Evolutionary conservation across 2,797 vertebrate genomes (phyloP).

Genomic region (Amniataba percoides): DNA sequence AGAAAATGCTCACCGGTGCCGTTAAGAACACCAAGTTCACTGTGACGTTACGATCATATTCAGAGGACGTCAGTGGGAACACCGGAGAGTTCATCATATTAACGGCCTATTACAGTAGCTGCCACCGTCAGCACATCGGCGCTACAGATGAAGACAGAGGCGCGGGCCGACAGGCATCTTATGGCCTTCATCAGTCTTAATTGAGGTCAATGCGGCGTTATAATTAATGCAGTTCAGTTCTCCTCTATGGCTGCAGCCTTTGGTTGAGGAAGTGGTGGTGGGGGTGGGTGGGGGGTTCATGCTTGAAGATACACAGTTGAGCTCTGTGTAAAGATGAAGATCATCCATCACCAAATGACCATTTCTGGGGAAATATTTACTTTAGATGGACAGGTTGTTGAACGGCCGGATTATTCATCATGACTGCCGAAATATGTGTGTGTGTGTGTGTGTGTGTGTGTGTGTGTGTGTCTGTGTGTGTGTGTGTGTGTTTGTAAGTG

Average conservation of each 20-base stretch:
- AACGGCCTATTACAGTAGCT: slow-evolving; percentile 44
- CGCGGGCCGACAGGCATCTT: slow-evolving; percentile 50
- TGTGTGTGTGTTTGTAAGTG: neutral
- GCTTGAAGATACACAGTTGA: neutral
- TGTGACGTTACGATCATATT: slow-evolving; percentile 3
- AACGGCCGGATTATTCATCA: neutral
- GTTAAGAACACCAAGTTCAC: neutral
- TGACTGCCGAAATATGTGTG: neutral
- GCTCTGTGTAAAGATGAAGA: neutral
- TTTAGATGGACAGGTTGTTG: slow-evolving; percentile 4
- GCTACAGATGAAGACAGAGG: slow-evolving; percentile 48
- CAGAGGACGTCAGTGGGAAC: slow-evolving; percentile 33
- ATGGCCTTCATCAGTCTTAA: slow-evolving; percentile 76
- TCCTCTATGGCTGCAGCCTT: slow-evolving; percentile 21
- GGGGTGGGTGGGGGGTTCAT: slow-evolving; percentile 5
- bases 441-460: neutral
- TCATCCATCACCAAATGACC: slow-evolving; percentile 7
- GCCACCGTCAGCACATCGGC: slow-evolving; percentile 38
- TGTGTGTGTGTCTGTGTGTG: neutral
- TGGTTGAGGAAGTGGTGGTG: slow-evolving; percentile 22
- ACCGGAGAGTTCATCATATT: slow-evolving; percentile 53
- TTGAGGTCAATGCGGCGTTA: slow-evolving; percentile 66
- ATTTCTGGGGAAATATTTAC: slow-evolving; percentile 5
- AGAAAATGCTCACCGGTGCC: neutral
- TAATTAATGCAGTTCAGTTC: slow-evolving; percentile 58